phyloP scores from a whole-genome alignment of 2,113 vertebrate species.

The Hydrochoerus hydrochaeris region DNA sequence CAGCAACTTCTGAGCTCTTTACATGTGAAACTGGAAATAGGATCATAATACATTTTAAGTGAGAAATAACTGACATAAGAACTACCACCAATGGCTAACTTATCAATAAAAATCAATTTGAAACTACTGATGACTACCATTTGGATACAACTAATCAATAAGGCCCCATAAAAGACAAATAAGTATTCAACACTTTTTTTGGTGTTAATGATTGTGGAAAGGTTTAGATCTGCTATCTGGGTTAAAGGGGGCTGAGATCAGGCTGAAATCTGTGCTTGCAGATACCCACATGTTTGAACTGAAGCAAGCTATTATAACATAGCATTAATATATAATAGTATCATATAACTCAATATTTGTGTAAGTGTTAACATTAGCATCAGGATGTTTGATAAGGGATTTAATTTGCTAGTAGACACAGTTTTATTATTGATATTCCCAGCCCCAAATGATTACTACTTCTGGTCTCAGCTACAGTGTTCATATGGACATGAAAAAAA shows the following conservation, averaged over 20 bases:
- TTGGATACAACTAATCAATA: background rate
- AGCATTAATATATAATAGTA: background rate
- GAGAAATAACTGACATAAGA: background rate
- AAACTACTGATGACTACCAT: background rate
- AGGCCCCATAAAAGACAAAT: background rate
- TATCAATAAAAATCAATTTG: background rate
- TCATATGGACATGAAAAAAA: background rate
- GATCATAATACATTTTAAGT: background rate
- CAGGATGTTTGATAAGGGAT: background rate
- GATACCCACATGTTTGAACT: background rate
- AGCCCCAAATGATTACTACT: background rate
- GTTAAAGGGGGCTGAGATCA: background rate
- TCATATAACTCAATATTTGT: background rate
- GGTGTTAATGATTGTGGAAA: background rate
- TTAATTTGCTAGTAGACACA: background rate
- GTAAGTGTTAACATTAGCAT: background rate
- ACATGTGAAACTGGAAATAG: background rate
- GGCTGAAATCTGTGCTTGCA: background rate
- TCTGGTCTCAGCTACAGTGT: background rate
- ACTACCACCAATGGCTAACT: background rate
- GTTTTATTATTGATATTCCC: background rate
- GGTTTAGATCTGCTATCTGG: background rate
- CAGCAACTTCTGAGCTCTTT: background rate
- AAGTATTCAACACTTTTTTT: background rate
- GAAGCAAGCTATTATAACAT: background rate